Evolutionary conservation across 2,797 vertebrate species (phyloP).

Genomic region (Pseudochirops cupreus): DNA sequence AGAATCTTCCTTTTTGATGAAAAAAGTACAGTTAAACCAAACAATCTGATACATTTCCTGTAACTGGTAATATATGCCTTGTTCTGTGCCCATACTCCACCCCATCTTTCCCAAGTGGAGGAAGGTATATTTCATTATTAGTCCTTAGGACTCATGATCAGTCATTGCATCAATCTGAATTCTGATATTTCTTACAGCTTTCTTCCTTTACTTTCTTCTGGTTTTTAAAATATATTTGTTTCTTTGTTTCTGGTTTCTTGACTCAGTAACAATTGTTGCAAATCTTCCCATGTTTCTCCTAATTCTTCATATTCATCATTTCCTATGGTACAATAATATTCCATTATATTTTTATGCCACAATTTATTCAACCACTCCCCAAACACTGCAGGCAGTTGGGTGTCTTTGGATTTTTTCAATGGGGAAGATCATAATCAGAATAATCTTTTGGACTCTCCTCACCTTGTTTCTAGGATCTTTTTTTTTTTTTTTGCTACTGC

Average conservation of each 20-base stretch:
- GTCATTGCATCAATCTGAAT: neutral
- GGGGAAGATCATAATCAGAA: neutral
- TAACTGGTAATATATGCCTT: neutral
- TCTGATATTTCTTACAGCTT: neutral
- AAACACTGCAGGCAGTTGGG: neutral
- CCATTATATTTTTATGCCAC: neutral
- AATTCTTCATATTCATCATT: neutral
- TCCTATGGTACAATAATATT: neutral
- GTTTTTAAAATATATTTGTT: neutral
- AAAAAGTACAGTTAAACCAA: neutral
- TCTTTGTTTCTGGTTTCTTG: neutral
- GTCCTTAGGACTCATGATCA: neutral
- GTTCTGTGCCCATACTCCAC: neutral
- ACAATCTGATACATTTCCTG: neutral
- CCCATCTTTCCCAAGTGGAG: neutral
- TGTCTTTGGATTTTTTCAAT: neutral
- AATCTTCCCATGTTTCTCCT: neutral
- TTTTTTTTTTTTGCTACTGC: neutral
- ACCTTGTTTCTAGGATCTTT: neutral
- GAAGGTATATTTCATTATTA: neutral
- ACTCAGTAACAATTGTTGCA: neutral
- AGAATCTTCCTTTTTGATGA: neutral
- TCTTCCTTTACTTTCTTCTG: neutral
- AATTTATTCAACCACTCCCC: neutral
- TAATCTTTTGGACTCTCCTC: neutral